Evolutionary conservation across 1,140 invertebrate species (phyloP).

Genomic region (Calycopis cecrops): DNA sequence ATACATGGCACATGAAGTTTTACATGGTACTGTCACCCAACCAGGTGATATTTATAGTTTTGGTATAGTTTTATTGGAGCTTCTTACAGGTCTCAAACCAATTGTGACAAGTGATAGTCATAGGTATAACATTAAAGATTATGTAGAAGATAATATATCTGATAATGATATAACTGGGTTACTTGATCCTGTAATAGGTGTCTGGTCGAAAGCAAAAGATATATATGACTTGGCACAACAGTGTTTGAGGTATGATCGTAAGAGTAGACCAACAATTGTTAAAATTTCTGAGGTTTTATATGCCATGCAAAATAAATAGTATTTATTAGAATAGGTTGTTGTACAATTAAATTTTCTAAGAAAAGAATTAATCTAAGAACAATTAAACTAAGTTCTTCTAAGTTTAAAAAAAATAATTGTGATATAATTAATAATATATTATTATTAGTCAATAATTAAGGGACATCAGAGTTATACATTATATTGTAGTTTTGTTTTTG

Average conservation of each 20-base stretch:
- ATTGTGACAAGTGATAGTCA: conserved; percentile 63
- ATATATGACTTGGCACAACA: conserved; percentile 44
- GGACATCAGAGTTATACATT: too few relatives aligned
- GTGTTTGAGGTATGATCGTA: conserved; percentile 43
- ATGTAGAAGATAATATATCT: conserved; percentile 43
- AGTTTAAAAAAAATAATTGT: too few relatives aligned
- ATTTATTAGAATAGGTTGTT: too few relatives aligned
- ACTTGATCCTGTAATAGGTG: conserved; percentile 37
- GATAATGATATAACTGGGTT: conserved; percentile 40
- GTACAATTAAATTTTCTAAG: too few relatives aligned
- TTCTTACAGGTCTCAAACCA: conserved; percentile 80
- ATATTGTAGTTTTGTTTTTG: too few relatives aligned
- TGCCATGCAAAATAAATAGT: conserved; percentile 7
- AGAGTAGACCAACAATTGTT: conserved; percentile 45
- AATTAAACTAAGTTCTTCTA: too few relatives aligned
- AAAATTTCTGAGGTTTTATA: conserved; percentile 42
- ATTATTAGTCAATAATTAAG: too few relatives aligned
- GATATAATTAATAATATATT: too few relatives aligned
- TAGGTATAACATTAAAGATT: conserved; percentile 51
- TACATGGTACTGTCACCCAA: conserved; percentile 80
- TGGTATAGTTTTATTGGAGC: conserved; percentile 84
- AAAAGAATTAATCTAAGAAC: too few relatives aligned
- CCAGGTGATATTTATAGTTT: conserved; percentile 87
- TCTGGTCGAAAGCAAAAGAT: conserved; percentile 46
- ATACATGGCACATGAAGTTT: conserved; percentile 87